Conservation (phyloP, 1,140 invertebrate species). For the Lepidurus arcticus region DNA sequence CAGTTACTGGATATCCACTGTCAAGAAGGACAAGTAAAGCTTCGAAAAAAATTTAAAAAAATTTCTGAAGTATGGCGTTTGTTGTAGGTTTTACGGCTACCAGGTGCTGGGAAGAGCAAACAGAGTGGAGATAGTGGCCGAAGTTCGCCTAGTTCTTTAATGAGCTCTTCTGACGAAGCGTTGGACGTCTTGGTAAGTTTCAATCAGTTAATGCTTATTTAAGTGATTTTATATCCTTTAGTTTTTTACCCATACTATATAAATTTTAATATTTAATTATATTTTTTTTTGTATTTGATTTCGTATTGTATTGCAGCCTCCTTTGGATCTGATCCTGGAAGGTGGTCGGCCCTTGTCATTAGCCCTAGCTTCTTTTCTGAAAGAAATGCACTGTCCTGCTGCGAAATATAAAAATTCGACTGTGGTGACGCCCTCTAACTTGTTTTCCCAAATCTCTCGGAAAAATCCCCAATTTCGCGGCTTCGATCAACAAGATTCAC, state of each 20-base stretch:
- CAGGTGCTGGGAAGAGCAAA: constrained; percentile 26
- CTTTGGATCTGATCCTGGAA: constrained; percentile 43
- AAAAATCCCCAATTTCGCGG: constrained; percentile 79
- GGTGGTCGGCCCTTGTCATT: constrained; percentile 65
- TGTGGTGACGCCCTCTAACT: constrained; percentile 61
- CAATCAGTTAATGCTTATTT: too few species aligned
- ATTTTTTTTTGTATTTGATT: constrained; percentile 35
- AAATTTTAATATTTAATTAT: too few species aligned
- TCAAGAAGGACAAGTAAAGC: constrained; percentile 36
- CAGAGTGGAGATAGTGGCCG: constrained; percentile 23
- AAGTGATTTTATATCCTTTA: too few species aligned
- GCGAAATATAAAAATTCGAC: constrained; percentile 45
- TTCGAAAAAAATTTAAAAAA: constrained; percentile 34
- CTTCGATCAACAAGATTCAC: constrained; percentile 93
- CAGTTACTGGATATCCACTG: constrained; percentile 32
- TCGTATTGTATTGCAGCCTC: constrained; percentile 46
- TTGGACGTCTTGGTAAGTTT: background rate
- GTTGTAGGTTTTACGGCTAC: constrained; percentile 25
- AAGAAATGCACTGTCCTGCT: constrained; percentile 56
- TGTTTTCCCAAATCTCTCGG: constrained; percentile 68
- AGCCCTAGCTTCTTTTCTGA: constrained; percentile 59
- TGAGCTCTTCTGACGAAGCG: constrained; percentile 40
- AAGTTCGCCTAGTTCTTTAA: constrained; percentile 26
- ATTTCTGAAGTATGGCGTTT: background rate
- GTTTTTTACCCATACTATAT: too few species aligned